Base-by-base conservation (phyloP, 2,797 vertebrate species). In the Lithobates pipiens region DNA sequence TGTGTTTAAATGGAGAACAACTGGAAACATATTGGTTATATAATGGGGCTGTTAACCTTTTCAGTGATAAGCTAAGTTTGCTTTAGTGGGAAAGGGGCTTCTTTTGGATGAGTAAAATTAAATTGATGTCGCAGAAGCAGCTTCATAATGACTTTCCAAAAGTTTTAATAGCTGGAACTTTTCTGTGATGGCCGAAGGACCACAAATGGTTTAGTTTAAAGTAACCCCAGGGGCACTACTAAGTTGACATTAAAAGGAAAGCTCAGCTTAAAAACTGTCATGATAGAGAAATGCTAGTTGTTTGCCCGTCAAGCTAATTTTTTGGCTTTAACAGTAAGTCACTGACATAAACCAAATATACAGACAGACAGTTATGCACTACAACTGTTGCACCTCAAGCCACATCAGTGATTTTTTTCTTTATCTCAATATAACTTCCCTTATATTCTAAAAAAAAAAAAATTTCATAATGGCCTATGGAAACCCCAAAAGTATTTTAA, bases 1-100 rank as follows among this genome's bases (percentile, higher is more conserved):
- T 79, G 77, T 76, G 77, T 80, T 77, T 74, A 80, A 68, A 80
- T 80, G 44, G 54, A 80, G 84, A 76, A 61, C 54, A 61, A 61
- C 46, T 76, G 44, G 63, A 80, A 85, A 80, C 61, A 80, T 63
- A 68, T 75, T 36, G 15, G 65, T 71, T 69, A 69, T 46, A 54
- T 76, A 76, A 83, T 25, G 27, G 23, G 10, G 21, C n/a, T 39
- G 36, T 75, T 82, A 81, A 81, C 79, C 79, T 72, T 57, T 81
- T 81, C 79, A 39, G 21, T 27, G 42, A 42, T 32, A 23, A 46
- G 44, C 44, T 61, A 61, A 1, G 54, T 61, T 9, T 61, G 21
- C 54, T 61, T 23, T 23, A 61, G 54, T 18, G 23, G 54, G 21
- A 61, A 61, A 18, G 6, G 54, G 21, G 54, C 54, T 61, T 9